These are phyloP conservation scores for Heliothis peltigera DNA, from an alignment of 2,888 invertebrate genomes.

Conservation along the genomic window DNA sequence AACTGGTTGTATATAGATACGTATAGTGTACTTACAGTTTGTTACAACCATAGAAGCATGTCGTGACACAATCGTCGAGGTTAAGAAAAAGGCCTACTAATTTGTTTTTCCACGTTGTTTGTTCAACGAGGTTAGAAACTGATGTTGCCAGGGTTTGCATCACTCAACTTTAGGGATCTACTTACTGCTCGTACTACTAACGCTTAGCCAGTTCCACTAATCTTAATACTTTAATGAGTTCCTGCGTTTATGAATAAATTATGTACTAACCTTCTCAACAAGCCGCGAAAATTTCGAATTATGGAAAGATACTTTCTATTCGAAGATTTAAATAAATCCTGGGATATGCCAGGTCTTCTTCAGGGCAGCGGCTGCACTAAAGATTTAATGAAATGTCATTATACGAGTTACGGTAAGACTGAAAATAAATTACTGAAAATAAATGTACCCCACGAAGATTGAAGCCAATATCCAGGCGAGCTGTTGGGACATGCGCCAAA, in stretches of 20 bases:
- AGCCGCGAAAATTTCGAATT: conserved; percentile 15
- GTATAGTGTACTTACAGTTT: conserved; percentile 6
- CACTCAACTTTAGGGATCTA: conserved; percentile 26
- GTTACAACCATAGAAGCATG: conserved; percentile 14
- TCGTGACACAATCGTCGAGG: conserved; percentile 12
- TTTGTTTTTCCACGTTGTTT: conserved; percentile 3
- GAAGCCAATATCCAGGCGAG: conserved; percentile 33
- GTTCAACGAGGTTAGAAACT: conserved; percentile 36
- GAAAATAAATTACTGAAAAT: conserved; percentile 12
- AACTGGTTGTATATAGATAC: conserved; percentile 33
- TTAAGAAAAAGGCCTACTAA: conserved; percentile 3
- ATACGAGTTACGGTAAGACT: conserved; percentile 8
- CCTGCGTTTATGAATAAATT: conserved; percentile 37
- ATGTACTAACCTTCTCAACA: conserved; percentile 19
- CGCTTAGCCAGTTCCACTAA: conserved; percentile 40
- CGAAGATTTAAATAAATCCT: not conserved
- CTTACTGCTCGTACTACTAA: conserved; percentile 33
- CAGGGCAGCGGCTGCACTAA: not conserved
- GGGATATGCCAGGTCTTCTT: not conserved
- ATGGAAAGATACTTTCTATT: conserved; percentile 13
- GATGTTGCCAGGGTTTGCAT: conserved; percentile 28
- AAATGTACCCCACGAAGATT: conserved; percentile 8
- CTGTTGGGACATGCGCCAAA: conserved; percentile 48
- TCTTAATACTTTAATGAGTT: conserved; percentile 27
- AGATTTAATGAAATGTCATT: not conserved